Conservation (phyloP, 2,888 invertebrate species). For the Latrodectus elegans region DNA sequence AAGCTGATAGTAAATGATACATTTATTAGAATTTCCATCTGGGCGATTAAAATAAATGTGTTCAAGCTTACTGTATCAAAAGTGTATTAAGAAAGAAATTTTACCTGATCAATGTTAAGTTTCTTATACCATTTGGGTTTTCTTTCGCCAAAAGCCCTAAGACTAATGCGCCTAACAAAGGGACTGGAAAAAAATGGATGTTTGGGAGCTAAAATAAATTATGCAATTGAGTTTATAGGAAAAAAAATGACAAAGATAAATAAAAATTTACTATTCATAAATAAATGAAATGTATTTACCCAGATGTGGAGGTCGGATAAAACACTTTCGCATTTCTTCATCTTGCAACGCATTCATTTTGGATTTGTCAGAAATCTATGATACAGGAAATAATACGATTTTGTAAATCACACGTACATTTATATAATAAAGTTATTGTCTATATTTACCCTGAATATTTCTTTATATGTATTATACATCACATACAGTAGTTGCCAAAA, state of each 20-base stretch:
- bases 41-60: not conserved
- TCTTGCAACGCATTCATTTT: no score
- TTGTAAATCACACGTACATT: no score
- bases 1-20: conserved; percentile 13
- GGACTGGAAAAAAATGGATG: conserved; percentile 58
- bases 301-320: not conserved
- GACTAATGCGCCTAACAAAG: conserved; percentile 31
- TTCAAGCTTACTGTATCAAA: not conserved
- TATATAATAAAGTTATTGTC: no score
- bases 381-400: no score
- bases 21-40: not conserved
- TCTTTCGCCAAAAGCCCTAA: conserved; percentile 36
- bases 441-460: no score
- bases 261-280: not conserved
- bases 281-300: not conserved
- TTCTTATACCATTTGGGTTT: conserved; percentile 50
- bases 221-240: not conserved
- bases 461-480: no score
- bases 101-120: conserved; percentile 33
- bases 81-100: not conserved
- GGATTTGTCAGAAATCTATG: no score
- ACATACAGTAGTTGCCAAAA: no score
- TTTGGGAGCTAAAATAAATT: conserved; percentile 25
- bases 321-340: not conserved
- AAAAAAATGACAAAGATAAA: not conserved